Percentiles rank a stretch among this genome's conserved stretches.
phyloP scores from a whole-genome alignment of 1,140 invertebrate species.

The Lithobius niger region DNA sequence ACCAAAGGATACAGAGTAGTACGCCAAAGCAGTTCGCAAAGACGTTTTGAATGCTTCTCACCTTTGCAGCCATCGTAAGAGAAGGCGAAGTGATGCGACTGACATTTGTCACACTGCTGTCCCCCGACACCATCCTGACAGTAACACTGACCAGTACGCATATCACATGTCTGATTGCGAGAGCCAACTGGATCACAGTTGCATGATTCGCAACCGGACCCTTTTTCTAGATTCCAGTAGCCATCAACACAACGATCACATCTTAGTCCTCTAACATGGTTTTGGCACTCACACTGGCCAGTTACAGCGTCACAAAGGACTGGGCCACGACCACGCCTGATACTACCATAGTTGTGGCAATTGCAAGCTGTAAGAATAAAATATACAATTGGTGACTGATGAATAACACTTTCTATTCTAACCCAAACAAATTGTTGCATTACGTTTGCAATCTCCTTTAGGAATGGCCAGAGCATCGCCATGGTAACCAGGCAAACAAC shows the following conservation, averaged over 20 bases:
- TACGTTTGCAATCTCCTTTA: constrained; percentile 74
- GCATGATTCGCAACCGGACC: constrained; percentile 66
- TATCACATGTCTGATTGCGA: constrained; percentile 64
- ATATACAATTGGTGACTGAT: neutral
- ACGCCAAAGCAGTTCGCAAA: neutral
- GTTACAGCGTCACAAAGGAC: constrained; percentile 62
- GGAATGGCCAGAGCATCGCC: constrained; percentile 72
- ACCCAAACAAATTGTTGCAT: no score
- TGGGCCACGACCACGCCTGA: constrained; percentile 44
- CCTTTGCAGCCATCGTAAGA: constrained; percentile 61
- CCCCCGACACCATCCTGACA: constrained; percentile 76
- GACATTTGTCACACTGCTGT: constrained; percentile 67
- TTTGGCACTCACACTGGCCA: constrained; percentile 73
- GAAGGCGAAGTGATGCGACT: constrained; percentile 76
- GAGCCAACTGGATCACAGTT: constrained; percentile 76
- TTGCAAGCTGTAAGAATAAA: constrained; percentile 45
- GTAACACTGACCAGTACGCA: constrained; percentile 65
- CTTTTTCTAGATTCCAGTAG: constrained; percentile 65
- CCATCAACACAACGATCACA: constrained; percentile 80
- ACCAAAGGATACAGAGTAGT: neutral
- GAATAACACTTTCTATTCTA: neutral
- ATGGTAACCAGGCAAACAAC: constrained; percentile 75
- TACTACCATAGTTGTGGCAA: constrained; percentile 65
- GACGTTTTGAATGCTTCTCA: constrained; percentile 8
- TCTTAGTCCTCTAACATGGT: constrained; percentile 71